These are phyloP conservation scores for Meliscaeva auricollis DNA, from an alignment of 2,888 invertebrate species.

Conservation along the genomic window DNA sequence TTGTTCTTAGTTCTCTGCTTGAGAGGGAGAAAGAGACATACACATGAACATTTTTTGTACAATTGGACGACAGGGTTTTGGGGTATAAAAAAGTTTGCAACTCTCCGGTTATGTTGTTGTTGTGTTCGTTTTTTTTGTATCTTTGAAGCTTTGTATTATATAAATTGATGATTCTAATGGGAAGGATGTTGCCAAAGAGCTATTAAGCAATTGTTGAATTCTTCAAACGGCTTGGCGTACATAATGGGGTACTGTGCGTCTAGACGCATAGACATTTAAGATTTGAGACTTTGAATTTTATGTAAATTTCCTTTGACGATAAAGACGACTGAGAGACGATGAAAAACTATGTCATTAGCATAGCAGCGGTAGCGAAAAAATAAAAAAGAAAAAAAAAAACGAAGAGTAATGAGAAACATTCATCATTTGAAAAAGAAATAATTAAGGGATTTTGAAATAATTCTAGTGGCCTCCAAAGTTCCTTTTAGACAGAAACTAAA, in stretches of 20 bases:
- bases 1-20: background rate
- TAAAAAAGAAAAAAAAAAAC: background rate
- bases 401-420: too few species aligned
- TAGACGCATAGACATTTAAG: slow-evolving; percentile 52
- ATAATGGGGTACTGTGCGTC: slow-evolving; percentile 38
- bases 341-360: slow-evolving; percentile 12
- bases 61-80: slow-evolving; percentile 44
- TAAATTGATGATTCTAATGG: slow-evolving; percentile 74
- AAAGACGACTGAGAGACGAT: background rate
- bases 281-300: slow-evolving; percentile 33
- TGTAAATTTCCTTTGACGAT: slow-evolving; percentile 42
- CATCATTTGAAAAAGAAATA: too few species aligned
- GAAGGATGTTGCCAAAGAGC: slow-evolving; percentile 57
- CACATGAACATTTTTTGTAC: slow-evolving; percentile 31
- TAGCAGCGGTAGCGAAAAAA: background rate
- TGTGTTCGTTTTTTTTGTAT: background rate
- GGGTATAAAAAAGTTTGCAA: slow-evolving; percentile 13
- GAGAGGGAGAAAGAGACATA: too few species aligned
- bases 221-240: slow-evolving; percentile 27
- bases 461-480: too few species aligned
- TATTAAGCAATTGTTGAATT: slow-evolving; percentile 69
- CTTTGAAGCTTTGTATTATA: slow-evolving; percentile 23
- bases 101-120: slow-evolving; percentile 3
- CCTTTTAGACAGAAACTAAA: too few species aligned
- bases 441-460: too few species aligned